Evolutionary conservation across 2,888 invertebrate species (phyloP).

Genomic region (Lymantria dispar): DNA sequence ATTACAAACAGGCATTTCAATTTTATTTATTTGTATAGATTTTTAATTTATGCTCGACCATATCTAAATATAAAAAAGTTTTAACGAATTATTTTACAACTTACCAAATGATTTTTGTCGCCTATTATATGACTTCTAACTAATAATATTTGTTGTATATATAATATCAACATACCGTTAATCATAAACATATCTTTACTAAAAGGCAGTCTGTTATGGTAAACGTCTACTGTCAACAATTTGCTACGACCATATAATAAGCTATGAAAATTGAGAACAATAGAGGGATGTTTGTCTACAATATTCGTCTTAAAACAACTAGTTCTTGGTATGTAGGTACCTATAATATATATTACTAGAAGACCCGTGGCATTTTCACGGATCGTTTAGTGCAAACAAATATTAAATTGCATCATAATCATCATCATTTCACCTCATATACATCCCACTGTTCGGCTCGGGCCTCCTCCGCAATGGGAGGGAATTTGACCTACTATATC

Average conservation of each 20-base stretch:
- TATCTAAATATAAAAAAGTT: too few species aligned
- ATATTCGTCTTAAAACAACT: background rate
- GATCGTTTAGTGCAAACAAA: too few species aligned
- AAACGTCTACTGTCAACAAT: conserved; percentile 11
- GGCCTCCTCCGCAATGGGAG: too few species aligned
- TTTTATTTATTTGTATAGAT: too few species aligned
- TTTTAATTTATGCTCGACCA: too few species aligned
- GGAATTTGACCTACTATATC: too few species aligned
- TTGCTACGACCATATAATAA: background rate
- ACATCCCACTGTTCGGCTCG: too few species aligned
- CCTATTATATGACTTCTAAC: conserved; percentile 49
- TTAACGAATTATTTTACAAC: conserved; percentile 11
- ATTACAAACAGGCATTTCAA: too few species aligned
- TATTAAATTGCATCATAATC: too few species aligned
- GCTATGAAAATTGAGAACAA: conserved; percentile 17
- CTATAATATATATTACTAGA: too few species aligned
- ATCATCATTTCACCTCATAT: too few species aligned
- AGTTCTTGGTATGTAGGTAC: background rate
- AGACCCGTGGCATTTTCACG: too few species aligned
- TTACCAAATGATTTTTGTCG: conserved; percentile 59
- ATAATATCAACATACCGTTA: conserved; percentile 17
- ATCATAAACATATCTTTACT: conserved; percentile 23
- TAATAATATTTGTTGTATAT: conserved; percentile 19
- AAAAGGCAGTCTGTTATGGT: conserved; percentile 7
- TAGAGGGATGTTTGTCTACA: conserved; percentile 28